Conservation (phyloP, 2,797 vertebrate genomes). For the Sebastes flavidus region DNA sequence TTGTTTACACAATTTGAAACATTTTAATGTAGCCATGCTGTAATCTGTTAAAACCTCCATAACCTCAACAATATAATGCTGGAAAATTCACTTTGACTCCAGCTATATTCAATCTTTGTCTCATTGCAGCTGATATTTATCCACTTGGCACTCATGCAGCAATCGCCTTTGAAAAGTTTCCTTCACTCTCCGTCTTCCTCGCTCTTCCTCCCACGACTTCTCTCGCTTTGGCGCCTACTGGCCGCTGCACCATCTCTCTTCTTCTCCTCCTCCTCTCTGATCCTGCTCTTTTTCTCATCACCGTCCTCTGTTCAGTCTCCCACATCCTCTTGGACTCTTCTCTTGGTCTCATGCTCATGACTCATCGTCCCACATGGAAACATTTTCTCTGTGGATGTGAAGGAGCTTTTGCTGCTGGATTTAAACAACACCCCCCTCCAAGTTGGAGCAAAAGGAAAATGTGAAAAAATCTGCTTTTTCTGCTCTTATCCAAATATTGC, state of each 20-base stretch:
- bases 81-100: neutral
- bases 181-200: neutral
- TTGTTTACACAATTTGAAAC: neutral
- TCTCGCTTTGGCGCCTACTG: neutral
- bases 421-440: constrained; percentile 23
- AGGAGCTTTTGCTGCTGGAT: constrained; percentile 34
- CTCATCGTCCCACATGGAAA: constrained; percentile 83
- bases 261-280: neutral
- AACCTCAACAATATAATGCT: neutral
- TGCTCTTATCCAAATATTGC: constrained; percentile 8
- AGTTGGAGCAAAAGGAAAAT: neutral
- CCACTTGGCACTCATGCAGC: constrained; percentile 4
- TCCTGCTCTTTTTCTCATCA: constrained; percentile 45
- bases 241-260: neutral
- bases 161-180: neutral
- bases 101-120: neutral
- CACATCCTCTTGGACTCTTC: constrained; percentile 65
- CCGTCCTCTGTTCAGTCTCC: constrained; percentile 46
- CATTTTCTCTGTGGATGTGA: constrained; percentile 63
- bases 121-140: constrained; percentile 12
- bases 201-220: neutral
- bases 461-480: constrained; percentile 10
- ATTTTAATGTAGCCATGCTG: neutral
- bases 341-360: constrained; percentile 66
- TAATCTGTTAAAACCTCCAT: neutral